phyloP scores from a whole-genome alignment of 2,888 invertebrate genomes.

The Tetranychus truncatus region DNA sequence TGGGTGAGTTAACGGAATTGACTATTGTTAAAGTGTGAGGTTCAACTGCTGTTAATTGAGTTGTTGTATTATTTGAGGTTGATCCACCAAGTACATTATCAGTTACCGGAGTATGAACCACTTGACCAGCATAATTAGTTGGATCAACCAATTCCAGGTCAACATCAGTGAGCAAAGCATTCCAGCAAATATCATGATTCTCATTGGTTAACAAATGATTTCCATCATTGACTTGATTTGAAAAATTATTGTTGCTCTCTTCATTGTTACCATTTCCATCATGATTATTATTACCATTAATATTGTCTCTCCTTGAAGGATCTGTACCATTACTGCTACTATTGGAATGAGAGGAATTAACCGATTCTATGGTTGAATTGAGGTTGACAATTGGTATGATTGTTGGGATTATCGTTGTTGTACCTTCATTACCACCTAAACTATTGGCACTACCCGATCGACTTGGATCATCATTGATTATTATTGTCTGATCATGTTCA shows the following conservation, averaged over 20 bases:
- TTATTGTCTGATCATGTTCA: not conserved
- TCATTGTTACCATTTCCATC: not conserved
- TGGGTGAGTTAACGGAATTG: not conserved
- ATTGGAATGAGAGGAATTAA: not conserved
- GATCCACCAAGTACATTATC: not conserved
- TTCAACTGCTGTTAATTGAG: constrained; percentile 20
- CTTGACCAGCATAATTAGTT: constrained; percentile 22
- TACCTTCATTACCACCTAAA: not conserved
- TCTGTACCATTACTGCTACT: not conserved
- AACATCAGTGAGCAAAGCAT: constrained; percentile 25
- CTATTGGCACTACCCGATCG: not conserved
- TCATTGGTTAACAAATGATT: not conserved
- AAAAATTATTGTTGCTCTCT: not conserved
- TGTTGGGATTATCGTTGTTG: not conserved
- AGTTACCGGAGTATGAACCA: constrained; percentile 19
- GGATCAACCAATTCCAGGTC: constrained; percentile 25
- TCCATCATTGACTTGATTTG: not conserved
- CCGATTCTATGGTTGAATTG: not conserved
- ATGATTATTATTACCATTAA: not conserved
- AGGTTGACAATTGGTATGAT: not conserved
- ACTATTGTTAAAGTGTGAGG: constrained; percentile 17
- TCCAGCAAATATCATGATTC: constrained; percentile 25
- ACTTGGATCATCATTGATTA: not conserved
- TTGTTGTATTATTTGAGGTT: constrained; percentile 12
- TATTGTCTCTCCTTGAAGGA: not conserved